Base-by-base conservation (phyloP, 2,113 vertebrate species). In the Cynocephalus volans region DNA sequence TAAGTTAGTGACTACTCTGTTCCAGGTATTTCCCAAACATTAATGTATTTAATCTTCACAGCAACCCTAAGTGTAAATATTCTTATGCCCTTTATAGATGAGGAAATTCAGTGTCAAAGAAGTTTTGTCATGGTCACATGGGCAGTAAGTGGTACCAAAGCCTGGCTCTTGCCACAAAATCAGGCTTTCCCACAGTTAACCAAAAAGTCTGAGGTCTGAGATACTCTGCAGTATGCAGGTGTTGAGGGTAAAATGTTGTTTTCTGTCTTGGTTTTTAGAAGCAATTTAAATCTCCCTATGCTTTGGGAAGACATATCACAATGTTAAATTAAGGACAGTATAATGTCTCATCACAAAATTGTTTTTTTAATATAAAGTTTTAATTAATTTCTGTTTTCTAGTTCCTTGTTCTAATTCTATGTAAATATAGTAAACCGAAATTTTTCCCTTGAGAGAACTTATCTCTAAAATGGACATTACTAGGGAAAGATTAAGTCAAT, bases 311-410 rank as follows among this genome's bases (percentile, higher is more conserved):
- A 65, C 8, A 94, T 3, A 67, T 4, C 19, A 67, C 58, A 90
- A 85, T 50, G 41, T 9, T 75, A 75, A 96, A 88, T 92, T 86
- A 96, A 88, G 65, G 56, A 79, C 26, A 94, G 24, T 7, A 81
- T 85, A 88, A 69, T 62, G n/a, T 83, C 52, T 83, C 41, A 67
- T 56, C 17, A 54, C 45, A 75, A 89, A 83, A 62, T 50, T 88
- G 4, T n/a, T 48, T 77, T 90, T 73, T 17, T 21, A 67, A 79
- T 54, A 33, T 33, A 12, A 67, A n/a, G 14, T 70, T 92, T 70
- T 76, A 75, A 24, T 28, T 33, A 1, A 41, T 67, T 93, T 81
- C 18, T 58, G 11, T 19, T 93, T 95, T 83, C n/a, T 64, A 81
- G 10, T 75, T 65, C 23, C 6, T 56, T 54, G 15, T 90, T 31